Base-by-base conservation (phyloP, 2,797 vertebrate species). In the Hyperoplus lanceolatus region DNA sequence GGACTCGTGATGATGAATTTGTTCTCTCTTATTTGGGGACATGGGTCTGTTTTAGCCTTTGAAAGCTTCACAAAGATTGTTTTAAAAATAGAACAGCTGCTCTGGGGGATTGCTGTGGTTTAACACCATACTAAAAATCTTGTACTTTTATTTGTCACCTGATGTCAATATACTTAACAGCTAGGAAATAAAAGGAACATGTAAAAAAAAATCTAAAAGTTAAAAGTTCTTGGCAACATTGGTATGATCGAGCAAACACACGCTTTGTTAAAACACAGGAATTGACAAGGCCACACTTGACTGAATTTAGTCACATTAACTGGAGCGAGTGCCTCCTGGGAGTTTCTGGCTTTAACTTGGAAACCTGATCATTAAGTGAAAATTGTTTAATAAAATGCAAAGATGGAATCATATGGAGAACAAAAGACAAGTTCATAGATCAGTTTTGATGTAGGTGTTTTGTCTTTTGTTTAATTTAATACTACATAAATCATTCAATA, bases 261-360 rank as follows among this genome's bases (percentile, higher is more conserved):
- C 70, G 72, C 69, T 84, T 84, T 90, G 63, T 82, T 88, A 53
- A 82, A 73, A 81, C 77, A 73, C 58, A 42, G 21, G 41, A 69
- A 67, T 76, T 79, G 70, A 84, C 85, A 84, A 83, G 56, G 65
- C 53, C 83, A 84, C 84, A 84, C 77, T 86, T 87, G 73, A 87
- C 81, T 80, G 73, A 69, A 69, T 88, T 74, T 83, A 67, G 79
- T 80, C 85, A 84, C 75, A 90, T 86, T 85, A 86, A 89, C 74
- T 48, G 39, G 76, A 85, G 59, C 43, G 21, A 54, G 48, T 70
- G 74, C 78, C 84, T 71, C 67, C 77, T 64, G 60, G 55, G 60
- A 76, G 70, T 87, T 86, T 89, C 62, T 77, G 65, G 72, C 75
- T 86, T 83, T 75, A 57, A 80, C 51, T 88, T 78, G 68, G 53